A percentile compares a stretch with the other conserved stretches of the same genome.
These are phyloP conservation scores for Stenotaenia linearis DNA, from an alignment of 2,888 invertebrate species.

Conservation along the genomic window DNA sequence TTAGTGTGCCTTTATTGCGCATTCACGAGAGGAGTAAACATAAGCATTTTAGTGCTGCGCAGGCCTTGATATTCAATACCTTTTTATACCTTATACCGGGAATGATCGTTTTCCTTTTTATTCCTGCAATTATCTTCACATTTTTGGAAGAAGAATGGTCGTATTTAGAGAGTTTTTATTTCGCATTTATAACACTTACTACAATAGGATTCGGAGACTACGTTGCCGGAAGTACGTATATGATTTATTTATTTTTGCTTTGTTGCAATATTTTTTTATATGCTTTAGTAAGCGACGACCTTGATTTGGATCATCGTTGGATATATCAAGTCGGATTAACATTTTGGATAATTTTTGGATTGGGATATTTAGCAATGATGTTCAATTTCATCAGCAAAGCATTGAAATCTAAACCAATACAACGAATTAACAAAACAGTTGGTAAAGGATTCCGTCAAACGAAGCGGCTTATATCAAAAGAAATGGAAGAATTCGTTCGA, in stretches of 20 bases:
- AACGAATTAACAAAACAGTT: conserved; percentile 35
- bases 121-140: conserved; percentile 77
- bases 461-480: conserved; percentile 34
- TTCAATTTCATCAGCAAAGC: conserved; percentile 43
- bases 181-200: conserved; percentile 56
- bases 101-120: conserved; percentile 74
- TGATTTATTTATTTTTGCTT: background rate
- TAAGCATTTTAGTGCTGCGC: conserved; percentile 56
- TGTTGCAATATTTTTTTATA: too few species aligned
- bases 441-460: conserved; percentile 34
- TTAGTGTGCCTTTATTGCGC: conserved; percentile 45
- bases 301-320: conserved; percentile 39
- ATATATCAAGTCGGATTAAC: conserved; percentile 75
- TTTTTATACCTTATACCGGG: conserved; percentile 82
- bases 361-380: conserved; percentile 81
- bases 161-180: conserved; percentile 77
- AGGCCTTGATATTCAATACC: conserved; percentile 72
- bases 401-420: conserved; percentile 36
- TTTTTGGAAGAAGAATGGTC: conserved; percentile 74
- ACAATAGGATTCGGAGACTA: conserved; percentile 85
- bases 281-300: background rate
- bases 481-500: conserved; percentile 35
- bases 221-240: conserved; percentile 63
- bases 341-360: conserved; percentile 83
- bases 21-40: conserved; percentile 45